Percentiles rank a stretch among this genome's conserved stretches.
Conservation (phyloP, 2,113 vertebrate species). For the Notiomystis cincta region DNA sequence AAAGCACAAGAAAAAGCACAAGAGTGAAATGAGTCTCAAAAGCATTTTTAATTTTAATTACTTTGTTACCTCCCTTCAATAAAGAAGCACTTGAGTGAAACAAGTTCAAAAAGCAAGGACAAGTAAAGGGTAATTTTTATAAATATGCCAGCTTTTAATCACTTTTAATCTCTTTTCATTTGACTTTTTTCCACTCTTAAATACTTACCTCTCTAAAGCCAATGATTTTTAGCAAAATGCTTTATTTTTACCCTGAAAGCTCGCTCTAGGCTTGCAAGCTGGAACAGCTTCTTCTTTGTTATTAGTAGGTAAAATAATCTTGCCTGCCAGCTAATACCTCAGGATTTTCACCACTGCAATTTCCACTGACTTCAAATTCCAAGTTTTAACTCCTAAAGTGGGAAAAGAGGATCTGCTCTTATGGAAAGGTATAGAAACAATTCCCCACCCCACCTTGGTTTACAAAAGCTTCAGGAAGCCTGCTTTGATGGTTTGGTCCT, state of each 20-base stretch:
- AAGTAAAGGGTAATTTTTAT: background rate
- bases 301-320: background rate
- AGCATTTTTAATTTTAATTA: constrained; percentile 23
- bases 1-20: background rate
- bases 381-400: background rate
- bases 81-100: background rate
- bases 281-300: background rate
- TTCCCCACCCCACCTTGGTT: background rate
- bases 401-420: background rate
- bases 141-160: background rate
- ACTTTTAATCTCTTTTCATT: background rate
- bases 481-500: background rate
- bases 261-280: background rate
- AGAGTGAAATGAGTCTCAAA: background rate
- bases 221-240: background rate
- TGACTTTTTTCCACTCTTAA: background rate
- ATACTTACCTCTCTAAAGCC: background rate
- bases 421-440: background rate
- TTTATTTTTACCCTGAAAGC: background rate
- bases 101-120: background rate
- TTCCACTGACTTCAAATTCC: background rate
- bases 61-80: background rate
- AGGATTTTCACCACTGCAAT: background rate
- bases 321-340: background rate
- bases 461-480: background rate